Evolutionary conservation across 2,888 invertebrate genomes (phyloP).

Genomic region (Napeogenes inachia): DNA sequence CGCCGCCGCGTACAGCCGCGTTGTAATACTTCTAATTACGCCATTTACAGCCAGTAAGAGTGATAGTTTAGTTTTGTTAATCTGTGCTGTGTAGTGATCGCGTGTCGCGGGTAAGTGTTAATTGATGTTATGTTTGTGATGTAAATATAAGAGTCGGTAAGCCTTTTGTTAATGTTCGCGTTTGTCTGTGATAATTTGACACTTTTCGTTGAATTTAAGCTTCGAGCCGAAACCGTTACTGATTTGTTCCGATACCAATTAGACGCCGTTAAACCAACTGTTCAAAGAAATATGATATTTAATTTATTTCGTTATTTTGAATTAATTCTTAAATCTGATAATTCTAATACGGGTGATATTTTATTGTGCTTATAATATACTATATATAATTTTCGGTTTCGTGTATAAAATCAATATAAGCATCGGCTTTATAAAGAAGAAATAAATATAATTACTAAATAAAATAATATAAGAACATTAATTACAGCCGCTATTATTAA

Average conservation of each 20-base stretch:
- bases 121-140: conserved; percentile 64
- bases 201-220: conserved; percentile 37
- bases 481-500: too few species aligned
- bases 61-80: conserved; percentile 76
- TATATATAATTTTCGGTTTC: too few species aligned
- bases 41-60: conserved; percentile 73
- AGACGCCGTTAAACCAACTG: too few species aligned
- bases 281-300: too few species aligned
- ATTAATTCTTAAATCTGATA: too few species aligned
- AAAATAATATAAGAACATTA: too few species aligned
- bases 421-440: too few species aligned
- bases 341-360: too few species aligned
- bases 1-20: conserved; percentile 65
- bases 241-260: conserved; percentile 8
- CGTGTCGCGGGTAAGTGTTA: conserved; percentile 76
- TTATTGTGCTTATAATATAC: too few species aligned
- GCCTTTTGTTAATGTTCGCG: conserved; percentile 50
- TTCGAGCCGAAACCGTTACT: conserved; percentile 22
- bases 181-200: conserved; percentile 57
- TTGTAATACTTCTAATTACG: conserved; percentile 37
- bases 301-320: too few species aligned
- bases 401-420: too few species aligned
- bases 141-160: conserved; percentile 60
- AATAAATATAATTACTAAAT: too few species aligned
- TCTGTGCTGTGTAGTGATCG: conserved; percentile 70